These are phyloP conservation scores for Ranitomeya variabilis DNA, from an alignment of 2,113 vertebrate species.

Conservation along the genomic window DNA sequence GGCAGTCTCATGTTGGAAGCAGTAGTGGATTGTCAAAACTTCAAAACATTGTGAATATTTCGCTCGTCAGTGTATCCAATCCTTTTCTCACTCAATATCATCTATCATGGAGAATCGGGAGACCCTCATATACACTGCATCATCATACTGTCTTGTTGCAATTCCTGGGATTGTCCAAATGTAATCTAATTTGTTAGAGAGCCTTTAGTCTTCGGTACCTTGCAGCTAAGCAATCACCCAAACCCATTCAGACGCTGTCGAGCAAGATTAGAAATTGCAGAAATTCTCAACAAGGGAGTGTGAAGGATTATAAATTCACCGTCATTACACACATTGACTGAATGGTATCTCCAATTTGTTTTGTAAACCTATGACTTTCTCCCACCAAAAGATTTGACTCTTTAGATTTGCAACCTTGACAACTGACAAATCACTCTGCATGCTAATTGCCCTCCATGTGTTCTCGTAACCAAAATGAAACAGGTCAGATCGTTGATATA, in stretches of 20 bases:
- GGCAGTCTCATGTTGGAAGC: no score
- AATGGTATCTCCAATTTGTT: background rate
- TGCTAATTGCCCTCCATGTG: constrained; percentile 11
- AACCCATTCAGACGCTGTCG: background rate
- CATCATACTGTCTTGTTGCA: no score
- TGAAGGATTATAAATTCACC: background rate
- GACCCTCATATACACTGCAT: no score
- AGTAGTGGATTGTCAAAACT: no score
- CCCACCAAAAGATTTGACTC: background rate
- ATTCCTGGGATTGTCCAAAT: no score
- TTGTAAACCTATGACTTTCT: background rate
- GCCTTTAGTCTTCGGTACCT: background rate
- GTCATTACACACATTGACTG: background rate
- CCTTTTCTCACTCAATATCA: no score
- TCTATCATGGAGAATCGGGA: no score
- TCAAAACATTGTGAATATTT: no score
- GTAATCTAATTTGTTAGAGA: no score
- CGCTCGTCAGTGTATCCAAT: no score
- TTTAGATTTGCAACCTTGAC: constrained; percentile 17
- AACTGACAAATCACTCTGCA: background rate
- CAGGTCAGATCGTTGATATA: background rate
- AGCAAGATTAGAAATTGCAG: background rate
- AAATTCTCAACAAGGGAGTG: no score
- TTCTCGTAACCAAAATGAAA: constrained; percentile 16
- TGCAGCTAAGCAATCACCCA: background rate